Evolutionary conservation across 2,888 invertebrate genomes (phyloP).

Genomic region (Stictocephala bisonia): DNA sequence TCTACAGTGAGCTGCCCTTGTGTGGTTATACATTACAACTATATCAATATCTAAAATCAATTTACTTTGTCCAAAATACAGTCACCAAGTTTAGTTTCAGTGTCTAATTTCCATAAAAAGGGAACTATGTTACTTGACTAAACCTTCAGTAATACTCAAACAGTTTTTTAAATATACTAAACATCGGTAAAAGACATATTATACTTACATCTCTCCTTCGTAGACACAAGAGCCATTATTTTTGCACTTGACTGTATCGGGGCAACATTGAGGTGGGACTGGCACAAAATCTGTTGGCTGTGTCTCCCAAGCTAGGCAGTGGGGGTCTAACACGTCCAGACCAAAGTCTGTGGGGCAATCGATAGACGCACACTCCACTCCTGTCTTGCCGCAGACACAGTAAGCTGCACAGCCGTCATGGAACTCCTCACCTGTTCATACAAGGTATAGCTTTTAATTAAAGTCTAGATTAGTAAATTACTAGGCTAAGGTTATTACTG

Average conservation of each 20-base stretch:
- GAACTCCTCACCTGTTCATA: constrained; percentile 79
- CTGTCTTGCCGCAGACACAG: constrained; percentile 79
- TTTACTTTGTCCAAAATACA: no score
- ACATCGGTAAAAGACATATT: no score
- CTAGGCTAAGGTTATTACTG: no score
- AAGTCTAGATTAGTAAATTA: no score
- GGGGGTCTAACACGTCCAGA: constrained; percentile 84
- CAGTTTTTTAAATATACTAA: no score
- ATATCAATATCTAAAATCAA: no score
- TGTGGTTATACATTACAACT: no score
- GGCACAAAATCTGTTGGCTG: constrained; percentile 78
- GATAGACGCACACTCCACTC: constrained; percentile 81
- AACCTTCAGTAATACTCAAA: no score
- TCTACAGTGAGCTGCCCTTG: no score
- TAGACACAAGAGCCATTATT: constrained; percentile 86
- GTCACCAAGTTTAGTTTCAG: no score
- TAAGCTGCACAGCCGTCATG: constrained; percentile 84
- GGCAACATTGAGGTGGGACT: constrained; percentile 83
- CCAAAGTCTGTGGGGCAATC: constrained; percentile 88
- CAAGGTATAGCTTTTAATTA: no score
- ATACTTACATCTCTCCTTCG: constrained; percentile 69
- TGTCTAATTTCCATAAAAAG: background rate
- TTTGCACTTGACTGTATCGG: constrained; percentile 79
- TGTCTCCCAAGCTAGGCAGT: constrained; percentile 88
- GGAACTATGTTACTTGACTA: no score